These are phyloP conservation scores for Musca domestica DNA, from an alignment of 1,140 invertebrate species.

Conservation along the genomic window DNA sequence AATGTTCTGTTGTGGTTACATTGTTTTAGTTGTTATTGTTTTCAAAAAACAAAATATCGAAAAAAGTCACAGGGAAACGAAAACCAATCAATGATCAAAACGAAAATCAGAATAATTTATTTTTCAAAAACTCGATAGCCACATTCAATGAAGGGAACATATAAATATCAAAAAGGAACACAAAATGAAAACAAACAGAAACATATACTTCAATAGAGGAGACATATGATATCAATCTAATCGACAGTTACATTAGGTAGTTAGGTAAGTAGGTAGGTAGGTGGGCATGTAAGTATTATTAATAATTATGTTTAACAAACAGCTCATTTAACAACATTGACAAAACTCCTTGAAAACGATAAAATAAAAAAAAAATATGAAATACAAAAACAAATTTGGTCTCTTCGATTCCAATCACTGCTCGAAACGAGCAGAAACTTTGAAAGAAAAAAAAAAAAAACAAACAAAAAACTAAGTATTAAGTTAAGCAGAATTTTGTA, in stretches of 20 bases:
- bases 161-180: background rate
- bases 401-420: too few relatives aligned
- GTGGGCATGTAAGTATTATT: background rate
- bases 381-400: background rate
- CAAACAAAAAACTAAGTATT: background rate
- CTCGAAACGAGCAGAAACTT: too few relatives aligned
- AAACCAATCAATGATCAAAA: background rate
- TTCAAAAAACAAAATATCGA: background rate
- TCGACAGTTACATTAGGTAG: background rate
- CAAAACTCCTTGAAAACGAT: slow-evolving; percentile 2
- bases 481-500: background rate
- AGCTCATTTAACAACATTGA: slow-evolving; percentile 20
- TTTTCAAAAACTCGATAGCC: slow-evolving; percentile 4
- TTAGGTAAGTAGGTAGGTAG: background rate
- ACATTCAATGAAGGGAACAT: slow-evolving; percentile 9
- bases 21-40: slow-evolving; percentile 22
- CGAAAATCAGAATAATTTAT: background rate
- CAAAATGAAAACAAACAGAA: background rate
- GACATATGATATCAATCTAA: background rate
- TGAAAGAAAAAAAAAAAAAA: background rate
- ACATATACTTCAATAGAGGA: background rate
- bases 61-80: background rate
- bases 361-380: background rate
- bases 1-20: slow-evolving; percentile 21
- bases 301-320: slow-evolving; percentile 9